Base-by-base conservation (phyloP, 2,797 vertebrate species). In the Pachyuromys duprasi region DNA sequence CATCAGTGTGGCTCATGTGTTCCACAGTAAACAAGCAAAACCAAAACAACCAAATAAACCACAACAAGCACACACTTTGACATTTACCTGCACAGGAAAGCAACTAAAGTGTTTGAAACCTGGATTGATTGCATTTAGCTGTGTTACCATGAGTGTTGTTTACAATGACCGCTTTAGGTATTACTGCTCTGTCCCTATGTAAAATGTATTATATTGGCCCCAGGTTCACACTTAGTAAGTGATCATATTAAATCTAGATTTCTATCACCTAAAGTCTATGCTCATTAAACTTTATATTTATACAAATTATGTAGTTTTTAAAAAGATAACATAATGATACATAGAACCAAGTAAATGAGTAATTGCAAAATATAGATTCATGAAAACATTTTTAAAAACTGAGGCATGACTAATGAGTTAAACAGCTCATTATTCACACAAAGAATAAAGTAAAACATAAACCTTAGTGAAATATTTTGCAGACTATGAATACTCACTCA, bases 381-480 rank as follows among this genome's bases (percentile, higher is more conserved):
- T 63, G 26, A 80, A 80, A 63, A 42, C 5, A 69, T 70, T 79
- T 62, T n/a, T 53, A 26, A 79, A 84, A 83, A 75, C 45, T 31
- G 55, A 42, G 24, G 15, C 20, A 17, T 83, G 60, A 67, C 36
- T 75, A 36, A 62, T 83, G 15, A 67, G 45, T 76, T 72, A 86
- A 79, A 45, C 28, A 80, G 42, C 20, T 86, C 28, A 74, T 80
- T 57, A 63, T 90, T 79, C 63, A 72, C 15, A 67, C 28, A 89
- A 22, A 88, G 24, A 69, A 55, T 63, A 72, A 86, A 91, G 28
- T 80, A 86, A 91, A 91, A n/a, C 26, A 91, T 55, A 86, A 80
- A 31, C 42, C 22, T 79, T 39, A 79, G 57, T 55, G 28, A 86
- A 55, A 80, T 55, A 65, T 55, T 86, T 86, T 31, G 24, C 18